phyloP scores from a whole-genome alignment of 2,888 invertebrate genomes.

The Pharmacophagus antenor region DNA sequence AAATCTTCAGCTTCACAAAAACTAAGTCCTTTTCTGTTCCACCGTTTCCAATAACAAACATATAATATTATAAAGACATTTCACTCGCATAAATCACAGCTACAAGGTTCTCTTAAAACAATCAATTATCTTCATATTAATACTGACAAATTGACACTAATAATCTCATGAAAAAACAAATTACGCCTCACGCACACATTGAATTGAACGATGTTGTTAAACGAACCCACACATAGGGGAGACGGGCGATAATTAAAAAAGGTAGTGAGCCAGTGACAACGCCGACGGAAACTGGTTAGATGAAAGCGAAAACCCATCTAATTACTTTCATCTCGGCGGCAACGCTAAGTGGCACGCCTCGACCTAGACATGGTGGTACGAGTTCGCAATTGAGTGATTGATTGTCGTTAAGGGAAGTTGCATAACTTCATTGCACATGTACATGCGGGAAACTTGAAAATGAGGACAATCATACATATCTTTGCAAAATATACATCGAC shows the following conservation, averaged over 20 bases:
- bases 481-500: no score
- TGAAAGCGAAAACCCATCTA: slow-evolving; percentile 65
- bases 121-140: no score
- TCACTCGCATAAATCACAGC: no score
- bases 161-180: no score
- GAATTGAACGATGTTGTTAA: slow-evolving; percentile 3
- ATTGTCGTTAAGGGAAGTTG: slow-evolving; percentile 18
- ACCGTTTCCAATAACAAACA: no score
- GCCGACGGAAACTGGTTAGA: slow-evolving; percentile 52
- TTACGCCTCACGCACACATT: slow-evolving; percentile 10
- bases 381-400: slow-evolving; percentile 3
- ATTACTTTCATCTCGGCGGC: slow-evolving; percentile 66
- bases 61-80: no score
- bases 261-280: slow-evolving; percentile 23
- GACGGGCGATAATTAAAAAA: slow-evolving; percentile 15
- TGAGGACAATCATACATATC: no score
- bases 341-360: slow-evolving; percentile 34
- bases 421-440: slow-evolving; percentile 17
- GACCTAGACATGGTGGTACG: slow-evolving; percentile 32
- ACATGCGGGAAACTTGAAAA: no score
- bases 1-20: no score
- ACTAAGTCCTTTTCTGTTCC: no score
- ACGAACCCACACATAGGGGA: slow-evolving; percentile 11
- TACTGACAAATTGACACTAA: no score
- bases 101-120: no score